A percentile compares a stretch with the other conserved stretches of the same genome.
These are phyloP conservation scores for Phrynocephalus vlangalii DNA, from an alignment of 2,797 vertebrate species.

Conservation along the genomic window DNA sequence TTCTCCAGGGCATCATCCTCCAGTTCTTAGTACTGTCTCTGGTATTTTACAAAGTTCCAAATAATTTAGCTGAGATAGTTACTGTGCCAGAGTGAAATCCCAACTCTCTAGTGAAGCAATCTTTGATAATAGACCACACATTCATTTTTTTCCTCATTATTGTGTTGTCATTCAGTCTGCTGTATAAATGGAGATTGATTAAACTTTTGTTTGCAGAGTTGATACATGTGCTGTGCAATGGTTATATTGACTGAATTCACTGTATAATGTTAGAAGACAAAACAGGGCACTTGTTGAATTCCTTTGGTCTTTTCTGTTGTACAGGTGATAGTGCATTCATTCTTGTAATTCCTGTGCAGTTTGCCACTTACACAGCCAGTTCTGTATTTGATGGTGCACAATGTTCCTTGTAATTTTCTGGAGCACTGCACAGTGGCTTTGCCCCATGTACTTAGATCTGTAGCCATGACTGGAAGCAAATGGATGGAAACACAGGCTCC, in stretches of 20 bases:
- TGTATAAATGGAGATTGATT: conserved; percentile 52
- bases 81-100: conserved; percentile 58
- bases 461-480: too few species aligned
- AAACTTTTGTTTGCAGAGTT: conserved; percentile 53
- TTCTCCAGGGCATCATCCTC: conserved; percentile 55
- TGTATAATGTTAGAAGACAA: neutral
- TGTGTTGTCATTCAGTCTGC: conserved; percentile 59
- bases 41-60: conserved; percentile 54
- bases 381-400: neutral
- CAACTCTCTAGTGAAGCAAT: conserved; percentile 37
- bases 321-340: neutral
- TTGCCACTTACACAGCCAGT: neutral
- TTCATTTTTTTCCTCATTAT: conserved; percentile 67
- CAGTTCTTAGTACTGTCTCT: conserved; percentile 59
- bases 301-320: neutral
- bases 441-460: too few species aligned
- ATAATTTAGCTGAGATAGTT: conserved; percentile 53
- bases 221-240: conserved; percentile 47
- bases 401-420: too few species aligned
- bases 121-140: conserved; percentile 14
- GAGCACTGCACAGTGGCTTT: too few species aligned
- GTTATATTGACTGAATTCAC: conserved; percentile 52
- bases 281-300: neutral
- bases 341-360: neutral
- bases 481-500: too few species aligned